Evolutionary conservation across 2,797 vertebrate species (phyloP), one percentile per base, ranked within the genome.

Genomic region (Delichon dasypus): DNA sequence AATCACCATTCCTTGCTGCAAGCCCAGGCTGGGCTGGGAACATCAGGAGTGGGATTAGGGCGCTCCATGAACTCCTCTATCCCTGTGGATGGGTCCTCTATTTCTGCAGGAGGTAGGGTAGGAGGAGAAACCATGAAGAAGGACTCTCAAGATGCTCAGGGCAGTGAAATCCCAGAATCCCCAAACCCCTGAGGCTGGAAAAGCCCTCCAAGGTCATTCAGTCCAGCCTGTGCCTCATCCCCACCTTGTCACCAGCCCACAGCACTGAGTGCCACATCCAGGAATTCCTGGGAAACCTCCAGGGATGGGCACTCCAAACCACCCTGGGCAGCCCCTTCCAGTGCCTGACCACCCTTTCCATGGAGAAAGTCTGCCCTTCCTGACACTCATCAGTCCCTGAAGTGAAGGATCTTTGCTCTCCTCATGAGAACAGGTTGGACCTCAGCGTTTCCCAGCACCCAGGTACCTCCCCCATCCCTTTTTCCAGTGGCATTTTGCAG

Each of bases 231-330:
- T 40, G 51, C 11, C 55, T 7, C 1, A 10, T 71, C 3, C 64
- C 20, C 8, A 23, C 58, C 17, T 22, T 22, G 38, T 26, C 65
- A 5, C n/a, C 64, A 64, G 29, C 50, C 44, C 29, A 58, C 0
- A 51, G 51, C 51, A 5, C 51, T 27, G 44, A 45, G 65, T 40
- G 58, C 25, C 57, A 54, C 3, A 0, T 5, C 16, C 65, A 38
- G 42, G 2, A 2, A 0, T 40, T 19, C 65, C 38, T 22, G 13
- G 65, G 65, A 22, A 0, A 18, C 29, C 38, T 11, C 14, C 44
- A 38, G 72, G 50, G 32, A 1, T 23, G n/a, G 20, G 14, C 0
- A 45, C 20, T 19, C 65, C 65, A 51, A 7, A 30, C 8, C 4
- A n/a, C 20, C n/a, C 29, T 11, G n/a, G 16, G 25, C 45, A 71